These are phyloP conservation scores for Drosophila arizonae DNA, from an alignment of 1,140 invertebrate genomes.

Conservation along the genomic window DNA sequence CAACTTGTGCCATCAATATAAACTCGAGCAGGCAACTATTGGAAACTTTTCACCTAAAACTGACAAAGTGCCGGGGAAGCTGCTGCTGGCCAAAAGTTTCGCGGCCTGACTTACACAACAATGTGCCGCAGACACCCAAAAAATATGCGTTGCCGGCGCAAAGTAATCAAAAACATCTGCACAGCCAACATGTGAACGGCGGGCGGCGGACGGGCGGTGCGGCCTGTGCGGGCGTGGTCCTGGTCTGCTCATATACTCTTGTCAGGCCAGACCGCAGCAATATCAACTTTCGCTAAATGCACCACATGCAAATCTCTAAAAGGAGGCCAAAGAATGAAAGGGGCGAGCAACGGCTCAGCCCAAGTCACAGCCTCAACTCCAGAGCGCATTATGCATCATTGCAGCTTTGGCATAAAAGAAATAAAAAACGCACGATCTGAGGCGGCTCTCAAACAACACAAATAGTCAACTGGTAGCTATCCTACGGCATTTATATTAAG, in stretches of 20 bases:
- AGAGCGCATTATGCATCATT: constrained; percentile 24
- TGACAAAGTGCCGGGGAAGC: constrained; percentile 53
- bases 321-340: background rate
- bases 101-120: constrained; percentile 22
- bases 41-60: constrained; percentile 75
- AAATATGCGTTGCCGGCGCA: constrained; percentile 38
- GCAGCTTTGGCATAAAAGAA: constrained; percentile 20
- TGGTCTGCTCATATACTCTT: constrained; percentile 2
- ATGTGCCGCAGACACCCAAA: constrained; percentile 29
- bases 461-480: background rate
- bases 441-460: background rate
- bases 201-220: background rate
- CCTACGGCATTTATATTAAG: no score
- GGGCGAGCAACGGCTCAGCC: background rate
- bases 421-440: constrained; percentile 7
- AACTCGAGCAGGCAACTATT: constrained; percentile 40
- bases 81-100: constrained; percentile 47
- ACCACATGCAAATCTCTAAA: constrained; percentile 8
- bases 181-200: constrained; percentile 1
- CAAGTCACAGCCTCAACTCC: constrained; percentile 2
- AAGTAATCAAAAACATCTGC: constrained; percentile 54
- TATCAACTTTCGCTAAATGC: background rate
- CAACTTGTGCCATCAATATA: constrained; percentile 48
- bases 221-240: background rate
- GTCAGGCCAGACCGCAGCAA: constrained; percentile 1